Conservation (phyloP, 2,888 invertebrate species). For the Lithophane ornitopus region DNA sequence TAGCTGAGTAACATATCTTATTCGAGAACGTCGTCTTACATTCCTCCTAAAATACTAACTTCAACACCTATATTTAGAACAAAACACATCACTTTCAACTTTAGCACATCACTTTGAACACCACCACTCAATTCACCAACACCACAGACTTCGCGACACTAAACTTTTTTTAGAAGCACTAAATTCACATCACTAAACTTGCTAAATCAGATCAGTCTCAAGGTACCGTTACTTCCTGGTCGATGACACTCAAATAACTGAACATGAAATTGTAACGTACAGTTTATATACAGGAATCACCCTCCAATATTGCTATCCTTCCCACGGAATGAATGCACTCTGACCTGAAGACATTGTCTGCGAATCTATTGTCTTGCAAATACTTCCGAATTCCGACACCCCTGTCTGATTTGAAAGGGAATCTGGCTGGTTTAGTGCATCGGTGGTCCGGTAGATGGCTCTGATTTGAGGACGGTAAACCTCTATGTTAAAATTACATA, state of each 20-base stretch:
- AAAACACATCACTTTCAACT: constrained; percentile 7
- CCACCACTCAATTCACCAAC: not conserved
- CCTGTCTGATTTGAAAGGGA: constrained; percentile 70
- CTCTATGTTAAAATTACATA: not conserved
- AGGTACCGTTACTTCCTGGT: constrained; percentile 84
- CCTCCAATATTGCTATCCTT: constrained; percentile 79
- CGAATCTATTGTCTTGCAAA: constrained; percentile 82
- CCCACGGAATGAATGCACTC: constrained; percentile 82
- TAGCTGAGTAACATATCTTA: not conserved
- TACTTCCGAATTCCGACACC: constrained; percentile 79
- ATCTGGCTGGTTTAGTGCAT: constrained; percentile 72
- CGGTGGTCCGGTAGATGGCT: constrained; percentile 77
- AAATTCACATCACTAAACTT: constrained; percentile 6
- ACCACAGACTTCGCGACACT: not conserved
- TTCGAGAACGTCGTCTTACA: not conserved
- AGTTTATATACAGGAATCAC: constrained; percentile 85
- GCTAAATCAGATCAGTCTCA: not conserved
- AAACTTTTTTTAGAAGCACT: constrained; percentile 5
- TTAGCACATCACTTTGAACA: constrained; percentile 6
- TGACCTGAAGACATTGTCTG: constrained; percentile 85
- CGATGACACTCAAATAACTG: constrained; percentile 81
- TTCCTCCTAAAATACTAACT: not conserved
- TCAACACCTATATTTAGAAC: not conserved
- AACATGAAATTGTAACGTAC: constrained; percentile 75
- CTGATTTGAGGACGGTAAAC: constrained; percentile 47